A percentile compares a stretch with the other conserved stretches of the same genome.
Evolutionary conservation across 2,888 invertebrate genomes (phyloP).

Genomic region (Latheticus oryzae): DNA sequence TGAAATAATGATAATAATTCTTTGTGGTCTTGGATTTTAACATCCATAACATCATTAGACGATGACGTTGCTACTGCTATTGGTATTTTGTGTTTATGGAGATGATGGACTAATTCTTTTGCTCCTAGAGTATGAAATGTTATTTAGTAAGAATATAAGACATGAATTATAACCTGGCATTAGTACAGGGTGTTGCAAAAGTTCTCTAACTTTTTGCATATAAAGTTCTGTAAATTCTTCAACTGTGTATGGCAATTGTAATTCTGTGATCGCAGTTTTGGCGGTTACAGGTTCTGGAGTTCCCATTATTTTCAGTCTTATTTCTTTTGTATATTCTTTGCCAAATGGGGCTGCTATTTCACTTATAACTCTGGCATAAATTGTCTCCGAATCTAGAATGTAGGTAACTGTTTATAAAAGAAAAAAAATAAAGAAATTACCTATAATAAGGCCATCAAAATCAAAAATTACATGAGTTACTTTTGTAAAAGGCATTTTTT

Average conservation of each 20-base stretch:
- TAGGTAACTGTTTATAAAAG: background rate
- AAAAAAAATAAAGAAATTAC: no score
- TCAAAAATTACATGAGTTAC: constrained; percentile 84
- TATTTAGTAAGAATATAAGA: no score
- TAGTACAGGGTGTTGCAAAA: background rate
- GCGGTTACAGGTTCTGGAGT: background rate
- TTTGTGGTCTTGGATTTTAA: constrained; percentile 68
- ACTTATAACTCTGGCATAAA: constrained; percentile 81
- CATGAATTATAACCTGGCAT: constrained; percentile 10
- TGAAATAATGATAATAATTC: constrained; percentile 68
- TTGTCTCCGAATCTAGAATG: constrained; percentile 79
- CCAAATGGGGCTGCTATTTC: constrained; percentile 78
- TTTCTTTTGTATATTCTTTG: constrained; percentile 63
- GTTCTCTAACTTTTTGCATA: background rate
- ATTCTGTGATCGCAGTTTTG: background rate
- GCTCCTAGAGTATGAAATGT: no score
- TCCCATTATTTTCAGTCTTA: background rate
- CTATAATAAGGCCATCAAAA: constrained; percentile 74
- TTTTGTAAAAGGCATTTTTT: constrained; percentile 65
- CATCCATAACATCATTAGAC: constrained; percentile 67
- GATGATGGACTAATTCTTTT: constrained; percentile 71
- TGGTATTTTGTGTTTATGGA: constrained; percentile 72
- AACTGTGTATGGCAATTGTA: background rate
- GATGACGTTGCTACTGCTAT: constrained; percentile 79
- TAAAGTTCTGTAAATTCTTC: background rate